phyloP scores from a whole-genome alignment of 2,888 invertebrate genomes.

The Creontiades dilutus region DNA sequence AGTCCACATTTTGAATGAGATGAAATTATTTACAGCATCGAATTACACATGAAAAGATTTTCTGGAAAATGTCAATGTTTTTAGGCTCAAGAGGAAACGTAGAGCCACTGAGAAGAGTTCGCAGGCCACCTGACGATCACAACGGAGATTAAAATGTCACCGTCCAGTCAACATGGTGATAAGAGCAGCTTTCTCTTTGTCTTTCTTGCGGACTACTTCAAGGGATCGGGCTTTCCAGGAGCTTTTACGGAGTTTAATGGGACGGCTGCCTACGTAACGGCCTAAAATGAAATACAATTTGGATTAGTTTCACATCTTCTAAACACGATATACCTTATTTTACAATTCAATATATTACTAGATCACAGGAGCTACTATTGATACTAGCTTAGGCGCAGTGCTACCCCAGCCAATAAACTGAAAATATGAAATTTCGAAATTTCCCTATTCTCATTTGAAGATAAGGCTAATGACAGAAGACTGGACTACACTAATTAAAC shows the following conservation, averaged over 20 bases:
- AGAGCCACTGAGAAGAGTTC: neutral
- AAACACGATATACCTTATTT: no score
- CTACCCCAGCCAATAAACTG: no score
- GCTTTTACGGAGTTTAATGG: constrained; percentile 98
- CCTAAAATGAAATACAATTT: constrained; percentile 82
- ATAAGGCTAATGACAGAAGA: no score
- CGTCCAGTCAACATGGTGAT: constrained; percentile 84
- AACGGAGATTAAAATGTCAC: constrained; percentile 53
- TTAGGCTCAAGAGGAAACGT: neutral
- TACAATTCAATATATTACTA: no score
- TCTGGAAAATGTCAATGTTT: neutral
- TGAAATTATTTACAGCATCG: neutral
- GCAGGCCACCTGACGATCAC: neutral
- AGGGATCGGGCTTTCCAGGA: constrained; percentile 96
- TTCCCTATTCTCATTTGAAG: no score
- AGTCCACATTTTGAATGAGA: neutral
- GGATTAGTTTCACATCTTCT: neutral
- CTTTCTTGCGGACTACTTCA: constrained; percentile 96
- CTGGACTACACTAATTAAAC: no score
- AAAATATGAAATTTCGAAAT: no score
- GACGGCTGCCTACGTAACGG: constrained; percentile 98
- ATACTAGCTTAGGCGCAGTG: no score
- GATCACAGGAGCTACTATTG: no score
- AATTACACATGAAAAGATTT: neutral
- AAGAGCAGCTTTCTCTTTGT: constrained; percentile 94